Conservation (phyloP, 2,888 invertebrate genomes). For the Calliphora vomitoria region DNA sequence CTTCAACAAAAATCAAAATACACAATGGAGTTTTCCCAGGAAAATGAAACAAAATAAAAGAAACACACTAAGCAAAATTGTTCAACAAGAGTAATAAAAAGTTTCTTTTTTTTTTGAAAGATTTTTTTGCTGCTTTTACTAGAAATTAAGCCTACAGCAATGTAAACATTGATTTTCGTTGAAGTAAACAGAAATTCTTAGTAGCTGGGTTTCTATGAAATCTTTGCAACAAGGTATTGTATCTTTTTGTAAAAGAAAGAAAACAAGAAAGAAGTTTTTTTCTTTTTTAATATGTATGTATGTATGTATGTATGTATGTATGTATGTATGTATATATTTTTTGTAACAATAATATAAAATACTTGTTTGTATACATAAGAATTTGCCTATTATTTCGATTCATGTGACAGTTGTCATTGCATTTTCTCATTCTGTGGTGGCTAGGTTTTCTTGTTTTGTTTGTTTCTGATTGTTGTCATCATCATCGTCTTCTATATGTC, state of each 20-base stretch:
- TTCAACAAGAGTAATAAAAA: conserved; percentile 63
- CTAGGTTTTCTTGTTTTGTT: conserved; percentile 3
- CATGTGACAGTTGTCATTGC: conserved; percentile 70
- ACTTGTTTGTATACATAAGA: conserved; percentile 10
- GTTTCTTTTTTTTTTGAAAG: conserved; percentile 3
- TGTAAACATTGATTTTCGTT: conserved; percentile 65
- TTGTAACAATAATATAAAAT: conserved; percentile 24
- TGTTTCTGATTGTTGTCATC: conserved; percentile 30
- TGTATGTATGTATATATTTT: too few relatives aligned
- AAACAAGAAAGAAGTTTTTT: background rate
- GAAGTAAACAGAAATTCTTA: conserved; percentile 40
- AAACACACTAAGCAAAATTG: conserved; percentile 9
- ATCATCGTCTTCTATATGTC: conserved; percentile 53
- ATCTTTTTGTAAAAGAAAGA: background rate
- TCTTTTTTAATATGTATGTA: conserved; percentile 18
- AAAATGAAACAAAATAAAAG: background rate
- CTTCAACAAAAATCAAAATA: conserved; percentile 44
- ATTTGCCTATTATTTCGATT: conserved; percentile 71
- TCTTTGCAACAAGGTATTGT: conserved; percentile 33
- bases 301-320: too few relatives aligned
- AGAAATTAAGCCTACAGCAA: conserved; percentile 67
- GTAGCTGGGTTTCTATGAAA: background rate
- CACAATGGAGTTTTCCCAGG: conserved; percentile 49
- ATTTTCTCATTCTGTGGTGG: conserved; percentile 21
- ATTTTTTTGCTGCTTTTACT: background rate